These are phyloP conservation scores for Hybos culiciformis DNA, from an alignment of 2,888 invertebrate species.

Conservation along the genomic window DNA sequence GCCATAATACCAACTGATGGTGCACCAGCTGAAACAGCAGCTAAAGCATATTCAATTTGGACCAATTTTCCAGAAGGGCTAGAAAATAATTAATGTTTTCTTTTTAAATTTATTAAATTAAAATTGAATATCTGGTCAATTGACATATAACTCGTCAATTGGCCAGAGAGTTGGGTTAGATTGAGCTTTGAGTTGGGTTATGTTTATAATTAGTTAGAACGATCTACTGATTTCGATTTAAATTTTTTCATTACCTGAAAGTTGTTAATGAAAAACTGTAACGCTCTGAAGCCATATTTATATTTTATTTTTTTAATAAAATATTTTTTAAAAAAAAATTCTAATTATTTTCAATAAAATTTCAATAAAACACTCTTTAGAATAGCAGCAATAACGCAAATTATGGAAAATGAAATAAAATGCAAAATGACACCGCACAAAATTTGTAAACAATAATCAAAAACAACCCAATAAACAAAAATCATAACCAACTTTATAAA, in stretches of 20 bases:
- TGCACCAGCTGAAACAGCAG: constrained; percentile 95
- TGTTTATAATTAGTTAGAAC: neutral
- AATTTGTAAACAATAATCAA: too few relatives aligned
- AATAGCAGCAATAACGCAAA: too few relatives aligned
- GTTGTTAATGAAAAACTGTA: constrained; percentile 91
- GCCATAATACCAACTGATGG: constrained; percentile 92
- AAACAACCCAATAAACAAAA: too few relatives aligned
- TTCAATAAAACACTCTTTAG: too few relatives aligned
- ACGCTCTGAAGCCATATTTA: constrained; percentile 75
- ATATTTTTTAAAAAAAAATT: too few relatives aligned
- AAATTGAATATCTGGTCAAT: constrained; percentile 1
- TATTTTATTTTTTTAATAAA: too few relatives aligned
- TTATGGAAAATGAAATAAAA: too few relatives aligned
- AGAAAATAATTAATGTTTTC: constrained; percentile 27
- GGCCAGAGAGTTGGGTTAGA: constrained; percentile 23
- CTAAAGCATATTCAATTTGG: constrained; percentile 98
- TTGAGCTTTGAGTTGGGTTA: constrained; percentile 16
- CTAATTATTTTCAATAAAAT: too few relatives aligned
- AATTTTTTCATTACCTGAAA: constrained; percentile 52
- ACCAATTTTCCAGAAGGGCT: constrained; percentile 99
- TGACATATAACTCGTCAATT: constrained; percentile 22
- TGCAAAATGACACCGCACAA: too few relatives aligned
- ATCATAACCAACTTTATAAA: too few relatives aligned
- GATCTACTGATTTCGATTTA: too few relatives aligned
- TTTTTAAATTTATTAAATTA: constrained; percentile 7